phyloP scores from a whole-genome alignment of 2,888 invertebrate species.

The Andrena flavipes region DNA sequence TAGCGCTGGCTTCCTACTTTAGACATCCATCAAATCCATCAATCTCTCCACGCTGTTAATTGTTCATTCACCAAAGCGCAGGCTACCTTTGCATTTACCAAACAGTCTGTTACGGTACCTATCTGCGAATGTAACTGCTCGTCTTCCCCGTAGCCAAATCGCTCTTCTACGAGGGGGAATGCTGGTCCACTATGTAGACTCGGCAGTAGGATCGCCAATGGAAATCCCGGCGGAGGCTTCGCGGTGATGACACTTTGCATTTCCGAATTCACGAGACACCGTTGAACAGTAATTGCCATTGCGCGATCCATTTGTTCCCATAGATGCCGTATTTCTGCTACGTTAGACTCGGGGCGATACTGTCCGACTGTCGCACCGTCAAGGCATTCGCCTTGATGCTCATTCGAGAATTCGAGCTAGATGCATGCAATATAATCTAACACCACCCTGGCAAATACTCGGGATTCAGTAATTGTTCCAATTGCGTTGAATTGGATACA shows the following conservation, averaged over 20 bases:
- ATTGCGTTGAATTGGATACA: not conserved
- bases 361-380: not conserved
- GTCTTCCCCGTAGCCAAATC: constrained; percentile 11
- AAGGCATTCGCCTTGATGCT: constrained; percentile 14
- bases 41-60: constrained; percentile 25
- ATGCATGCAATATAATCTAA: not conserved
- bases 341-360: constrained; percentile 8
- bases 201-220: constrained; percentile 29
- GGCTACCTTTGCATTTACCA: not conserved
- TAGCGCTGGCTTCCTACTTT: not conserved
- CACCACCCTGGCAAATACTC: not conserved
- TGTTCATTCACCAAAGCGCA: constrained; percentile 1
- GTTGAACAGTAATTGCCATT: constrained; percentile 39
- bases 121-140: not conserved
- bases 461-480: not conserved
- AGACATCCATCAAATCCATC: constrained; percentile 14
- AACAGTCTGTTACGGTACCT: constrained; percentile 13
- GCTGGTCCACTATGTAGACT: constrained; percentile 7
- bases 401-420: not conserved
- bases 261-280: constrained; percentile 50
- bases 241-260: constrained; percentile 52
- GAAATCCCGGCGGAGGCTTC: constrained; percentile 49
- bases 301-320: constrained; percentile 54
- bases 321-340: constrained; percentile 23
- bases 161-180: not conserved